These are phyloP conservation scores for Vanessa atalanta DNA, from an alignment of 1,140 invertebrate species.

Conservation along the genomic window DNA sequence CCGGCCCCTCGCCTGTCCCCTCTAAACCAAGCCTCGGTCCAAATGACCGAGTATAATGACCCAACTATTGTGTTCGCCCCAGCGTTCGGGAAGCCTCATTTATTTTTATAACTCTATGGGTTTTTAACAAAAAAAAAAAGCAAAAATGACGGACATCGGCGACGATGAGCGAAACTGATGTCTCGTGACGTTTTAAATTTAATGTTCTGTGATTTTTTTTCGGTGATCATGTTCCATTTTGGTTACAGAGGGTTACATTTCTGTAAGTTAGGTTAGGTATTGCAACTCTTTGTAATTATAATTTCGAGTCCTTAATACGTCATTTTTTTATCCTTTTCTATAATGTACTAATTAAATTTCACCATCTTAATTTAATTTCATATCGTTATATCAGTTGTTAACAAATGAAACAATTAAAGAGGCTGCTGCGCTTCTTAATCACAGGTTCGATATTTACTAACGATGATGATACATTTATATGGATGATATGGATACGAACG, in stretches of 20 bases:
- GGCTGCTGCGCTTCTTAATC: no score
- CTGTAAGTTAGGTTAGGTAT: background rate
- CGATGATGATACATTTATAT: no score
- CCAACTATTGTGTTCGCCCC: constrained; percentile 76
- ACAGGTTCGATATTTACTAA: no score
- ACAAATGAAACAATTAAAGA: no score
- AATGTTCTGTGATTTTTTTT: constrained; percentile 28
- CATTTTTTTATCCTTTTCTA: no score
- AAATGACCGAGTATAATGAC: constrained; percentile 77
- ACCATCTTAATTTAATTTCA: no score
- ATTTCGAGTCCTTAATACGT: background rate
- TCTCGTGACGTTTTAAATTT: constrained; percentile 46
- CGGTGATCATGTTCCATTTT: constrained; percentile 2
- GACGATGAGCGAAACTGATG: constrained; percentile 64
- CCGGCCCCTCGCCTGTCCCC: constrained; percentile 38
- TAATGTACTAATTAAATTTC: no score
- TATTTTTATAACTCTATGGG: constrained; percentile 77
- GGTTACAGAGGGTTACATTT: constrained; percentile 1
- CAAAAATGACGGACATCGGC: constrained; percentile 59
- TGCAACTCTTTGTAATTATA: background rate
- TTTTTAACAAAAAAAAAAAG: constrained; percentile 67
- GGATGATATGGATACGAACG: no score
- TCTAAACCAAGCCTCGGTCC: constrained; percentile 45
- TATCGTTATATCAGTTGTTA: no score
- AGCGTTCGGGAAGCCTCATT: constrained; percentile 73